Conservation (phyloP, 2,113 vertebrate genomes). For the Noturus placidus region DNA sequence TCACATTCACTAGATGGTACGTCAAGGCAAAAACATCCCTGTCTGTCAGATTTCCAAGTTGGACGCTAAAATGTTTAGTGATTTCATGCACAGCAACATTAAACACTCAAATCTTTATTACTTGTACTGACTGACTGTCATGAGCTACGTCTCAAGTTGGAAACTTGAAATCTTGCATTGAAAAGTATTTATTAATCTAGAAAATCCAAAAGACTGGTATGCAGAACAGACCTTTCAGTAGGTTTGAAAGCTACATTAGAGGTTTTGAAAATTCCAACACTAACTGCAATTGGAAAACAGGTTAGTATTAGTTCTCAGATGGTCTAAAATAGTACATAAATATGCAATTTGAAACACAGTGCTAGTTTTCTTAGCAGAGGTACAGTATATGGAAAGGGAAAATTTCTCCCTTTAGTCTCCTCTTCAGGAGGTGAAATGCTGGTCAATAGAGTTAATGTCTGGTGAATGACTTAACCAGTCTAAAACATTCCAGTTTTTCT, state of each 20-base stretch:
- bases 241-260: too few species aligned
- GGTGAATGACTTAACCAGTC: too few species aligned
- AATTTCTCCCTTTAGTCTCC: too few species aligned
- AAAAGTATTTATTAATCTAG: background rate
- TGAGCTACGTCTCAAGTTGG: background rate
- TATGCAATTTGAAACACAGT: background rate
- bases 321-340: background rate
- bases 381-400: too few species aligned
- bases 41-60: background rate
- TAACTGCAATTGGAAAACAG: background rate
- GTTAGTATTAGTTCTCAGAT: background rate
- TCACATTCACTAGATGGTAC: background rate
- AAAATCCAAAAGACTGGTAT: background rate
- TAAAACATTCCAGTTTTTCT: too few species aligned
- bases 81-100: background rate
- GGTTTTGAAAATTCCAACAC: background rate
- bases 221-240: background rate
- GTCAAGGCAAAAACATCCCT: background rate
- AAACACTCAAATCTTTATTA: too few species aligned
- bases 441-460: too few species aligned
- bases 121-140: background rate
- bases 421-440: too few species aligned
- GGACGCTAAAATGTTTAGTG: background rate
- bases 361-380: background rate
- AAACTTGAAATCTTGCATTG: background rate